Conservation (phyloP, 2,888 invertebrate species). For the Kryphioiulus occultus region DNA sequence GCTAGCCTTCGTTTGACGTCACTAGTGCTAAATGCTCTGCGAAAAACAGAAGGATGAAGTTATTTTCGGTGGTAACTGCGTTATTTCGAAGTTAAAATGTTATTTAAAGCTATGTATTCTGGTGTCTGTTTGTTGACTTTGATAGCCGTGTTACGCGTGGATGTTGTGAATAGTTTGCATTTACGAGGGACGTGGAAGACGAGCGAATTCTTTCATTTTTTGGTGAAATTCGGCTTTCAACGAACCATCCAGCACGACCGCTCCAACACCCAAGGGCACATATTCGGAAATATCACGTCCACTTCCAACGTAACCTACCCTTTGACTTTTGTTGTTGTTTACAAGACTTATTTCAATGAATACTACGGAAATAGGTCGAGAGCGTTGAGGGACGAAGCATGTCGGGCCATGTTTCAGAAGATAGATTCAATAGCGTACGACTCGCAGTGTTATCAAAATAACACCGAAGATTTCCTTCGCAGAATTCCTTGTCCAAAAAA, state of each 20-base stretch:
- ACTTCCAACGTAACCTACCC: constrained; percentile 68
- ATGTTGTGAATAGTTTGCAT: constrained; percentile 33
- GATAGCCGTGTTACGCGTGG: neutral
- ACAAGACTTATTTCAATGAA: constrained; percentile 85
- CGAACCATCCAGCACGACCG: constrained; percentile 88
- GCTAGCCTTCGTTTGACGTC: neutral
- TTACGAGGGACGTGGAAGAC: constrained; percentile 53
- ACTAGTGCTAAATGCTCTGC: neutral
- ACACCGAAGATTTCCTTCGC: constrained; percentile 79
- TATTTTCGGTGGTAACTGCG: neutral
- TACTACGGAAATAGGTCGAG: constrained; percentile 82
- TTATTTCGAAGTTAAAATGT: neutral
- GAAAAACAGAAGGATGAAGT: constrained; percentile 29
- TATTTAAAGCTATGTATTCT: neutral
- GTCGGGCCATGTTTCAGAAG: constrained; percentile 84
- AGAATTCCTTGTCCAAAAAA: constrained; percentile 83
- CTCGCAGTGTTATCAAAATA: constrained; percentile 78
- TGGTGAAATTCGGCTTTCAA: constrained; percentile 96
- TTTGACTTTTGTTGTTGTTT: constrained; percentile 87
- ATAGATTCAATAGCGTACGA: constrained; percentile 85
- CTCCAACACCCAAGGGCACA: constrained; percentile 89
- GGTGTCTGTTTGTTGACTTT: constrained; percentile 41
- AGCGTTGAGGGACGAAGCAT: constrained; percentile 75
- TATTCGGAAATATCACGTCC: constrained; percentile 90
- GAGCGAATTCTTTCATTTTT: constrained; percentile 78